phyloP scores from a whole-genome alignment of 2,888 invertebrate species.

The Griposia aprilina region DNA sequence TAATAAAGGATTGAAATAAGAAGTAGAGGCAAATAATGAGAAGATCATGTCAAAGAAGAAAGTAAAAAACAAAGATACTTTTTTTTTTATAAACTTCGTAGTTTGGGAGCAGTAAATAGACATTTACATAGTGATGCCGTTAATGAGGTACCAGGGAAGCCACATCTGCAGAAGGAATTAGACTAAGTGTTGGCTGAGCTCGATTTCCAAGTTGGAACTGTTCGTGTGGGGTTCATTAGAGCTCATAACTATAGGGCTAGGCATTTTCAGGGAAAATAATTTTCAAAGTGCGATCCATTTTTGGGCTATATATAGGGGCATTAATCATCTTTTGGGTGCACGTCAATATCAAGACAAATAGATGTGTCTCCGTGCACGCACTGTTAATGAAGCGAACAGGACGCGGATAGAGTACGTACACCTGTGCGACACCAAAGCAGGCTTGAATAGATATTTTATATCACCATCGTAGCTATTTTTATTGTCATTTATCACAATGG shows the following conservation, averaged over 20 bases:
- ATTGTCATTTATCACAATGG: constrained; percentile 71
- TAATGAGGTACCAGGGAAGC: too few species aligned
- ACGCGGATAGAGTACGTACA: neutral
- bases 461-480: constrained; percentile 29
- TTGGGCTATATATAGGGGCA: too few species aligned
- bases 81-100: too few species aligned
- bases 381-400: constrained; percentile 16
- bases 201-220: constrained; percentile 4
- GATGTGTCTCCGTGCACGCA: neutral
- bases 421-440: neutral
- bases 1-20: too few species aligned
- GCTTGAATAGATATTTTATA: constrained; percentile 7
- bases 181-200: constrained; percentile 3
- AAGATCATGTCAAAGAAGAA: too few species aligned
- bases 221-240: neutral
- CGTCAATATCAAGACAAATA: neutral
- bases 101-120: too few species aligned
- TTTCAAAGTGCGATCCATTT: neutral
- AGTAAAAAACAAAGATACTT: too few species aligned
- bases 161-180: too few species aligned
- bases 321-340: neutral
- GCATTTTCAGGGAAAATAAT: too few species aligned
- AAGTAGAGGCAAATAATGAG: too few species aligned
- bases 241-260: neutral
- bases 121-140: too few species aligned